Evolutionary conservation across 2,797 vertebrate genomes (phyloP), one percentile per base, ranked within the genome.

Genomic region (Sebastes itinus): DNA sequence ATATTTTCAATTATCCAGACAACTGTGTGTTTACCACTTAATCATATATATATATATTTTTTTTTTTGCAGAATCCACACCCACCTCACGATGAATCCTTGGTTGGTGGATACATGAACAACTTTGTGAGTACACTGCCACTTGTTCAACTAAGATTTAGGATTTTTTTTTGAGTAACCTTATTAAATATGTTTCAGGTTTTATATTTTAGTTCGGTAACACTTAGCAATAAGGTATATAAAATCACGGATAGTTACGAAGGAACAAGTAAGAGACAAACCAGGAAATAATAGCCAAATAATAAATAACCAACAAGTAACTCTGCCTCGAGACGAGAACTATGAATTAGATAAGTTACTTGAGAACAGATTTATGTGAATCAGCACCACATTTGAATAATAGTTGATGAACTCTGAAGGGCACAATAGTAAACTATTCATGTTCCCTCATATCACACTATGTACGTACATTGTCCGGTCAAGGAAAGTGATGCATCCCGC

Each of bases 31-130:
- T 61, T 8, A 16, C 32, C 27, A 27, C 20, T 38, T 18, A 11
- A 1, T 25, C 3, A 25, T 62, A 7, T n/a, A 1, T 14, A 5
- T 14, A 4, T 14, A 1, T 35, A 0, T n/a, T n/a, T n/a, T 33
- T 4, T 25, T 62, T 66, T n/a, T 27, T 35, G 30, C 42, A 77
- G 55, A 67, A 72, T n/a, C 13, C 9, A 35, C 9, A 13, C 25
- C 16, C 6, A 35, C 27, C 25, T n/a, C 27, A n/a, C 13, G 18
- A 5, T n/a, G 11, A 49, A 25, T 30, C 4, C 6, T 28, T 33
- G 5, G 6, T 33, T 42, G 4, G 2, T 28, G 2, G 32, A 46
- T 28, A 38, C 30, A 62, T 11, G 11, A 11, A 59, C 7, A 58
- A 2, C 27, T 1, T 54, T n/a, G 35, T 65, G 23, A 65, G 72